Evolutionary conservation across 2,113 vertebrate species (phyloP), one percentile per base, ranked within the genome.

Genomic region (Periophthalmodon schlosseri): DNA sequence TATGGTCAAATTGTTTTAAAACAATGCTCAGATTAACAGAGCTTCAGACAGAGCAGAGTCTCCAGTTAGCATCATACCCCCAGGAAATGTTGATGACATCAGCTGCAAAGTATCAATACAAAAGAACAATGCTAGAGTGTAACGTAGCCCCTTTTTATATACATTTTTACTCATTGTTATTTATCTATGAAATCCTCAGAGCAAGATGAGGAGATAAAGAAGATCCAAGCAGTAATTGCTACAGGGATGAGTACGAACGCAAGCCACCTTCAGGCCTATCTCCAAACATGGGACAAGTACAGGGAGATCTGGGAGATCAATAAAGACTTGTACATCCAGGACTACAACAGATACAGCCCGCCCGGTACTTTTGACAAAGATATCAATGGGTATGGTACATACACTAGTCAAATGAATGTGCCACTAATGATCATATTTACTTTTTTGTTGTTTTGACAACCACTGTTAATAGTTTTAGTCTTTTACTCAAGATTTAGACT

Each of bases 261-360:
- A 0, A 58, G 64, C 7, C 84, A 92, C 36, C 91, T 97, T 65
- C 94, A 94, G 89, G 80, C 85, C 44, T 96, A 96, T 86, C 89
- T 96, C 82, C 95, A 95, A 87, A 96, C 87, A 44, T 97, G 96
- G 96, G 95, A 96, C 65, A 93, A 94, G 80, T 94, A 96, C 83
- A 90, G 92, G 0, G 92, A 95, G 75, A 96, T 97, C 87, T 97
- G 96, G 96, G 94, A 95, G 76, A 94, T 94, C 57, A 95, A 96
- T 88, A 97, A 97, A 74, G 95, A 96, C 70, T 86, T 89, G 46
- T 93, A 96, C 18, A 95, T 97, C 52, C 90, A 91, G 34, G 91
- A 94, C 61, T 97, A 96, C 75, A 91, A 94, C 85, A 93, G 88
- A 15, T 91, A 93, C 77, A 96, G 96, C 80, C 92, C 91, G 0